Conservation (phyloP, 1,140 invertebrate genomes). For the Anastrepha obliqua region DNA sequence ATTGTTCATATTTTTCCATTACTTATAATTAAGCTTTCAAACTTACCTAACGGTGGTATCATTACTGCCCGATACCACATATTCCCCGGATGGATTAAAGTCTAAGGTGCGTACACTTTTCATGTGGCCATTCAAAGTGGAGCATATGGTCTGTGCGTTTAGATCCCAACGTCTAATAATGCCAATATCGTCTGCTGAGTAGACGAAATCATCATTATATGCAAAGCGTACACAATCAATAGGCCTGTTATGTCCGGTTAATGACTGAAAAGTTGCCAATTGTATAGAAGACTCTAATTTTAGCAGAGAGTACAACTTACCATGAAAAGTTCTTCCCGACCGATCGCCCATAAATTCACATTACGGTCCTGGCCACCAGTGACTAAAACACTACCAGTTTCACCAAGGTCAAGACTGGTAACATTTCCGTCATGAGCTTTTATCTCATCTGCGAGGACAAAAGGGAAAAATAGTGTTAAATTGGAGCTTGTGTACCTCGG, state of each 20-base stretch:
- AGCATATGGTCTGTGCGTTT: constrained; percentile 92
- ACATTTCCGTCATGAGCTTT: constrained; percentile 88
- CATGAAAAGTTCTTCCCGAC: constrained; percentile 96
- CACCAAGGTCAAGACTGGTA: constrained; percentile 90
- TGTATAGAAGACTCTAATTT: background rate
- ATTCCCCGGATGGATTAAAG: constrained; percentile 97
- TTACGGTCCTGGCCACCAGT: constrained; percentile 98
- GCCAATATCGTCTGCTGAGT: constrained; percentile 94
- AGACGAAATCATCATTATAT: constrained; percentile 94
- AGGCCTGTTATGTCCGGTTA: constrained; percentile 93
- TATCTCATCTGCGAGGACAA: constrained; percentile 84
- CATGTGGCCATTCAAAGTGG: constrained; percentile 95
- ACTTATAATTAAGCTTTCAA: background rate
- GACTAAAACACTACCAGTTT: constrained; percentile 92
- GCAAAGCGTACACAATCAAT: constrained; percentile 97
- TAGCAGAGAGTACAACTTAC: constrained; percentile 75
- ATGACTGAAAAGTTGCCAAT: constrained; percentile 63
- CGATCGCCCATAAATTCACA: constrained; percentile 97
- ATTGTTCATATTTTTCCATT: too few relatives aligned
- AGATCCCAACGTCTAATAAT: constrained; percentile 97
- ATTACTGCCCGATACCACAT: constrained; percentile 92
- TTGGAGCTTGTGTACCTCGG: background rate
- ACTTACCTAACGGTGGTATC: constrained; percentile 88
- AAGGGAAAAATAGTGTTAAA: background rate
- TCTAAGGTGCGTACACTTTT: constrained; percentile 92